These are phyloP conservation scores for Philopedon plagiatum DNA, from an alignment of 2,888 invertebrate genomes.

Conservation along the genomic window DNA sequence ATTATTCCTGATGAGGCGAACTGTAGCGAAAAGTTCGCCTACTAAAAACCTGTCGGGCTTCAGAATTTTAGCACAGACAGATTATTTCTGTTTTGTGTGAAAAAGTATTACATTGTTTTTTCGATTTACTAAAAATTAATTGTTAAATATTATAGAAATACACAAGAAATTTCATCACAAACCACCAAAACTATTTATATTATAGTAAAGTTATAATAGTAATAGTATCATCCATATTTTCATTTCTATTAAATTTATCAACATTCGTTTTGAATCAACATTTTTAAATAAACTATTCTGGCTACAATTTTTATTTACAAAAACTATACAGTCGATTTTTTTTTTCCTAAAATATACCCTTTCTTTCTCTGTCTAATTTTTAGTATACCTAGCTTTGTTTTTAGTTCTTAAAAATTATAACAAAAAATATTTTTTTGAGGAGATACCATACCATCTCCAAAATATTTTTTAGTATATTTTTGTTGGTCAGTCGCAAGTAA, in stretches of 20 bases:
- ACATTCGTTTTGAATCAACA: conserved; percentile 24
- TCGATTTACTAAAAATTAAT: no score
- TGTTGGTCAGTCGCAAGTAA: no score
- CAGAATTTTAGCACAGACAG: no score
- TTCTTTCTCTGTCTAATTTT: conserved; percentile 23
- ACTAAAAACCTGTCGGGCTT: no score
- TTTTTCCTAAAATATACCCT: conserved; percentile 39
- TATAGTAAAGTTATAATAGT: neutral
- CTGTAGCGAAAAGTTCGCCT: no score
- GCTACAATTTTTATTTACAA: conserved; percentile 42
- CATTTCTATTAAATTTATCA: neutral
- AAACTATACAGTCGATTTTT: conserved; percentile 38
- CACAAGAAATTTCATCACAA: neutral
- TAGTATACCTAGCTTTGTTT: conserved; percentile 14
- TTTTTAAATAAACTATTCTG: conserved; percentile 34
- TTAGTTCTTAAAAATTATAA: neutral
- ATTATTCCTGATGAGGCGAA: no score
- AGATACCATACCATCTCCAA: neutral
- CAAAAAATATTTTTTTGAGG: neutral
- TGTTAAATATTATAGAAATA: no score
- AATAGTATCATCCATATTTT: conserved; percentile 21
- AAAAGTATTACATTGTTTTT: no score
- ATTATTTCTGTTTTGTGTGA: no score
- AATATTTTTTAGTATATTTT: neutral
- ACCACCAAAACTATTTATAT: neutral